Conservation (phyloP, 2,797 vertebrate genomes). For the Varecia variegata region DNA sequence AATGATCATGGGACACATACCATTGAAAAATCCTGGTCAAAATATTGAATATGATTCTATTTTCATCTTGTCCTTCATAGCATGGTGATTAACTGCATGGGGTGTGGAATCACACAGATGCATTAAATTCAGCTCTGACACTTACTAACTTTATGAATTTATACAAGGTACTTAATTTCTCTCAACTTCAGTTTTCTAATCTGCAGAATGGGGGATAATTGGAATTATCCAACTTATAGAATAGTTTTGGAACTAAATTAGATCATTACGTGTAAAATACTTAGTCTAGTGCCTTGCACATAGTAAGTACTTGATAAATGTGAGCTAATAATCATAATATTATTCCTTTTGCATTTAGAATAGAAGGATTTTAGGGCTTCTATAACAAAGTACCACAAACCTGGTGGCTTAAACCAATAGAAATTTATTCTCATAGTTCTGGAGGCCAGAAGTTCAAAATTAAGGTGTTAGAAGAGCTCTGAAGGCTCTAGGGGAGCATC, state of each 20-base stretch:
- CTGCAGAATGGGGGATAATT: not conserved
- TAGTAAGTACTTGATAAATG: not conserved
- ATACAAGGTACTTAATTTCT: constrained; percentile 2
- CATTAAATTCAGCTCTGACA: constrained; percentile 12
- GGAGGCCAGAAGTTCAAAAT: not conserved
- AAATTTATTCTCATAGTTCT: not conserved
- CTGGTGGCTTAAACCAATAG: constrained; percentile 4
- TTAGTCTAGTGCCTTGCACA: not conserved
- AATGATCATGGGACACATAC: not conserved
- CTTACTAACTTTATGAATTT: constrained; percentile 19
- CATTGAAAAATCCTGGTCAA: constrained; percentile 41
- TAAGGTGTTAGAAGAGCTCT: not conserved
- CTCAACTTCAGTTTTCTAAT: constrained; percentile 20
- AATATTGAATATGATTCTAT: constrained; percentile 2
- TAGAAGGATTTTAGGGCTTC: not conserved
- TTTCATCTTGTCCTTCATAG: constrained; percentile 49
- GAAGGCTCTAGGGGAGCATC: not conserved
- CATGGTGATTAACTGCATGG: not conserved
- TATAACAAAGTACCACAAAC: constrained; percentile 18
- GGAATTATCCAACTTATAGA: not conserved
- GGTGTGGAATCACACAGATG: not conserved
- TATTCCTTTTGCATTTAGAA: constrained; percentile 17
- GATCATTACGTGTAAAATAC: not conserved
- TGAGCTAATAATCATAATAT: not conserved
- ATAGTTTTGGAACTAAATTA: constrained; percentile 6